Evolutionary conservation across 1,140 invertebrate species (phyloP), one percentile per base, ranked within the genome.

Genomic region (Scaptodrosophila lebanonensis): DNA sequence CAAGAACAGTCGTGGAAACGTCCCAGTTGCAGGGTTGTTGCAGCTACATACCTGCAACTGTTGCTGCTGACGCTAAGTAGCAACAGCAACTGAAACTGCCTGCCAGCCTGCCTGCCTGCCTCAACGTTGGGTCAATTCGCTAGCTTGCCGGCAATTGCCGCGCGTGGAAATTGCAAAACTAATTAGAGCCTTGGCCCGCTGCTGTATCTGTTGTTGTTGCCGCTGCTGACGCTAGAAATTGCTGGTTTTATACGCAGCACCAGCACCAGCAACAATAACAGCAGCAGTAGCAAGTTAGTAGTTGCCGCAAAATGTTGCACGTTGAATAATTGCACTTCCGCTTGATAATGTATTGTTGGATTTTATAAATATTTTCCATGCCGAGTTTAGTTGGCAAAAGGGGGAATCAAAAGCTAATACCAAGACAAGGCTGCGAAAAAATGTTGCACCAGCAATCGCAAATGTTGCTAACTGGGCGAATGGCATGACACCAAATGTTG

Each of bases 281-380:
- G 38, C 17, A 9, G 33, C 47, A 53, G 52, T 49, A 25, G 39
- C 63, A 48, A 44, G 33, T 54, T 77, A 53, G 47, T 63, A 64
- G 67, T 63, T 77, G 66, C 75, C 51, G 75, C 75, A 82, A 75
- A 82, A 82, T 83, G 66, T 82, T 75, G 75, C 75, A 82, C 75
- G 75, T 82, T 82, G 75, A 82, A 82, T 82, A 82, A 82, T 82
- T 82, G 75, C 75, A 82, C 75, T 82, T 82, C 75, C 75, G 75
- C 75, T 73, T 82, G 75, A 82, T 82, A 83, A 82, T 82, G 70
- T 69, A 82, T 82, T 82, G 75, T 82, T 82, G 75, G 75, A 82
- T 82, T 82, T 82, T 82, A 75, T 82, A 82, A 82, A 82, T 82
- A 82, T 82, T 82, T 82, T 72, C 62, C 69, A 72, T 72, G 67